Percentiles rank a stretch among this genome's conserved stretches.
Conservation (phyloP, 2,888 invertebrate genomes). For the Cephus pygmeus region DNA sequence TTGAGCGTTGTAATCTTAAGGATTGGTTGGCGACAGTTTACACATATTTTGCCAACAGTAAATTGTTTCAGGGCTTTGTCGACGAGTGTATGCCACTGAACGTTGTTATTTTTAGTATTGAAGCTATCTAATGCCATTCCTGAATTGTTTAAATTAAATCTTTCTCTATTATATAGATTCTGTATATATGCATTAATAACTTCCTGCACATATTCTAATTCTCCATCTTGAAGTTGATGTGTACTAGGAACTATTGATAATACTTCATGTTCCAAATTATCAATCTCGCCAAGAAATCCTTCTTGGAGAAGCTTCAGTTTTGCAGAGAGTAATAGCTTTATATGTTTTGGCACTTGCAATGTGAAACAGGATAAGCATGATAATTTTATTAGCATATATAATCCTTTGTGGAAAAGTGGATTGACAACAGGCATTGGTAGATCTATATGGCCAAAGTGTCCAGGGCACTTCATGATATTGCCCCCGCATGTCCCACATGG, state of each 20-base stretch:
- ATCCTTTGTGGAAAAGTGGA: slow-evolving; percentile 84
- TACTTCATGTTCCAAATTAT: slow-evolving; percentile 71
- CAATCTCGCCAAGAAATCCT: slow-evolving; percentile 79
- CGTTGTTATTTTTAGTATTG: slow-evolving; percentile 67
- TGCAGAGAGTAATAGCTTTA: slow-evolving; percentile 72
- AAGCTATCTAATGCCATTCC: slow-evolving; percentile 60
- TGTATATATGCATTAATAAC: slow-evolving; percentile 67
- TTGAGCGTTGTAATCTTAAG: slow-evolving; percentile 72
- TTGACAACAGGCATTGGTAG: slow-evolving; percentile 90
- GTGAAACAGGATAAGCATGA: slow-evolving; percentile 79
- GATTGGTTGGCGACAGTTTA: slow-evolving; percentile 69
- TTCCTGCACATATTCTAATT: slow-evolving; percentile 63
- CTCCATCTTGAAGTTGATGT: slow-evolving; percentile 48
- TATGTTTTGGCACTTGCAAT: slow-evolving; percentile 73
- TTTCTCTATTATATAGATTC: slow-evolving; percentile 37
- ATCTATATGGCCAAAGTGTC: slow-evolving; percentile 96
- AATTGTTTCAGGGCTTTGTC: slow-evolving; percentile 67
- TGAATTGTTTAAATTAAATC: slow-evolving; percentile 56
- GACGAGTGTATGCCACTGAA: slow-evolving; percentile 66
- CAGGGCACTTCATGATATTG: slow-evolving; percentile 78
- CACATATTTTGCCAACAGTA: slow-evolving; percentile 68
- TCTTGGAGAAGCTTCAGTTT: slow-evolving; percentile 79
- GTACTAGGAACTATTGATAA: slow-evolving; percentile 49
- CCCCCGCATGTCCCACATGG: slow-evolving; percentile 85
- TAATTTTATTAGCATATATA: slow-evolving; percentile 76